Evolutionary conservation across 2,113 vertebrate species (phyloP), one percentile per base, ranked within the genome.

Genomic region (Chrysochloris asiatica): DNA sequence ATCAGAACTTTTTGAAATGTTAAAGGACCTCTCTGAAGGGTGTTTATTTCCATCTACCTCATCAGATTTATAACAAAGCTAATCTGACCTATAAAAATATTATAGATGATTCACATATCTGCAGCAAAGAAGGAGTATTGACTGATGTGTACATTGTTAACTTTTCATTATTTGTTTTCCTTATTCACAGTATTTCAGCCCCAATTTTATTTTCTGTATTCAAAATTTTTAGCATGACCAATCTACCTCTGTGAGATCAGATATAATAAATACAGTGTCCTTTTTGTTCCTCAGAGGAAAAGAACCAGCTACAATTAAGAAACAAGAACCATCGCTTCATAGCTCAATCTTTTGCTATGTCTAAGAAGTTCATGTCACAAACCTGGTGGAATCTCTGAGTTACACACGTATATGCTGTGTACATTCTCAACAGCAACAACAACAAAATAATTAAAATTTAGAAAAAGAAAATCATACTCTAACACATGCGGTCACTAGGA

Each of bases 11-110:
- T 92, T 71, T 83, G 21, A 86, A 83, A 86, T 13, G 28, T 8
- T 91, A 45, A n/a, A 54, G 26, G 26, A 21, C 59, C 8, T 61
- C 10, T 10, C 59, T 61, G 59, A 13, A 28, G 28, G 59, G 4
- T 65, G 38, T 65, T 77, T 67, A 22, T 41, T 72, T 52, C 8
- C 28, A 63, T 28, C 17, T 8, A 48, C 8, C 12, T 89, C 43
- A 83, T 90, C 43, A 59, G 28, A 86, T 80, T 92, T 17, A 76
- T 86, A 63, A 86, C 79, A 73, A 94, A 71, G n/a, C 38, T 85
- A n/a, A 72, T 48, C 28, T 83, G 79, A 92, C 85, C 48, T 63
- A 21, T 36, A 43, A 95, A 89, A 69, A 59, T 17, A 52, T 24
- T 82, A 77, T 19, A 85, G 41, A 36, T 61, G 36, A n/a, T 73